These are phyloP conservation scores for Ptiloglossa arizonensis DNA, from an alignment of 1,140 invertebrate species.

Conservation along the genomic window DNA sequence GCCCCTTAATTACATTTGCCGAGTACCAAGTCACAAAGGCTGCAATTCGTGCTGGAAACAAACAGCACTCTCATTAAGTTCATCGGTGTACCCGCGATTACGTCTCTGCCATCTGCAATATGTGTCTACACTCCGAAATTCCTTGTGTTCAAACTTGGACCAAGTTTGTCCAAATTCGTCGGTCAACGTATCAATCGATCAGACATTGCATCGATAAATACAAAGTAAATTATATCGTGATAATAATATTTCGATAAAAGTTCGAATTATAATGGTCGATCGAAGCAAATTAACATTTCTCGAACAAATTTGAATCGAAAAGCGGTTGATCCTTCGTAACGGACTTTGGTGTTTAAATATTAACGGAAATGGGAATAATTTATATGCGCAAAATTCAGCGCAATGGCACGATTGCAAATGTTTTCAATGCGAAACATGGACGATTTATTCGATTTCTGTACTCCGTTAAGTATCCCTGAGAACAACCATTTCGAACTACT, in stretches of 20 bases:
- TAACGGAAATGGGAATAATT: not conserved
- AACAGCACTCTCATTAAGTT: slow-evolving; percentile 22
- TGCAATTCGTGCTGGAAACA: slow-evolving; percentile 6
- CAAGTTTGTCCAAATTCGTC: not conserved
- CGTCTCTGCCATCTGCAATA: not conserved
- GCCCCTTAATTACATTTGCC: slow-evolving; percentile 10
- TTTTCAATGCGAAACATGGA: not conserved
- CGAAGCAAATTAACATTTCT: too few relatives aligned
- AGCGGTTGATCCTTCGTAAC: too few relatives aligned
- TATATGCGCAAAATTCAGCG: not conserved
- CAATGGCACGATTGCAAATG: not conserved
- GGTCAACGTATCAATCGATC: not conserved
- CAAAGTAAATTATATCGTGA: too few relatives aligned
- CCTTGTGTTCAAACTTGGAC: not conserved
- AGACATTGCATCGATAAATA: too few relatives aligned
- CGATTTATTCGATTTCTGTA: not conserved
- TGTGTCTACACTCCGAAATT: not conserved
- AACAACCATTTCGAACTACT: too few relatives aligned
- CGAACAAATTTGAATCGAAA: too few relatives aligned
- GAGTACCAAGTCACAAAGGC: not conserved
- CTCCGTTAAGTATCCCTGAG: not conserved
- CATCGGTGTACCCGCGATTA: not conserved
- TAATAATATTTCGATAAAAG: too few relatives aligned
- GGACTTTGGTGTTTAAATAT: too few relatives aligned
- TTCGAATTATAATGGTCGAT: too few relatives aligned